phyloP scores from a whole-genome alignment of 2,888 invertebrate genomes.

The Mesorhabditis belari region DNA sequence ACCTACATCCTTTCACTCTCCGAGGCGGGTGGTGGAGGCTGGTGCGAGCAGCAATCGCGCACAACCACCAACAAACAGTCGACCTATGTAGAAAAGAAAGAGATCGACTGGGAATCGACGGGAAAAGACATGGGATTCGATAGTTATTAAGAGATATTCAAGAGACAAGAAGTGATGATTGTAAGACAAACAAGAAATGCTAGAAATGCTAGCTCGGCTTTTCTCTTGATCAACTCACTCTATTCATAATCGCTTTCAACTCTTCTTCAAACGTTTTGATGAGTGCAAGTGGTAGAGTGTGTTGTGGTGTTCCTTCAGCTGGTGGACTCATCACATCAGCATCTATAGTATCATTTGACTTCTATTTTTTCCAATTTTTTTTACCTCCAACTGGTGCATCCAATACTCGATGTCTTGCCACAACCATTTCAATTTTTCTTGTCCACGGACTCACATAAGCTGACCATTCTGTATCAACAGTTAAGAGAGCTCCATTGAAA shows the following conservation, averaged over 20 bases:
- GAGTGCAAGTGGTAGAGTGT: slow-evolving; percentile 25
- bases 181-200: too few species aligned
- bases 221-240: slow-evolving; percentile 15
- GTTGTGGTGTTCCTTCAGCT: slow-evolving; percentile 6
- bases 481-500: slow-evolving; percentile 56
- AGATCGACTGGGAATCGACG: too few species aligned
- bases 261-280: slow-evolving; percentile 36
- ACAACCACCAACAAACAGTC: too few species aligned
- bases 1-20: too few species aligned
- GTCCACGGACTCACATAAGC: slow-evolving; percentile 86
- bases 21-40: too few species aligned
- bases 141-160: too few species aligned
- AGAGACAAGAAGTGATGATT: too few species aligned
- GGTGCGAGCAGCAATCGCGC: too few species aligned
- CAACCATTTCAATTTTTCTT: slow-evolving; percentile 77
- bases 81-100: too few species aligned
- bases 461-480: slow-evolving; percentile 79
- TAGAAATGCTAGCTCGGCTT: too few species aligned
- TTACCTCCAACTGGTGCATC: slow-evolving; percentile 29
- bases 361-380: not conserved
- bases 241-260: slow-evolving; percentile 29
- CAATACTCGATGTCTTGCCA: slow-evolving; percentile 63
- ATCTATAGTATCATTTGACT: slow-evolving; percentile 7
- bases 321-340: slow-evolving; percentile 27
- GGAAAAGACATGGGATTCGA: too few species aligned